Evolutionary conservation across 1,140 invertebrate species (phyloP).

Genomic region (Thalassaphorura encarpata): DNA sequence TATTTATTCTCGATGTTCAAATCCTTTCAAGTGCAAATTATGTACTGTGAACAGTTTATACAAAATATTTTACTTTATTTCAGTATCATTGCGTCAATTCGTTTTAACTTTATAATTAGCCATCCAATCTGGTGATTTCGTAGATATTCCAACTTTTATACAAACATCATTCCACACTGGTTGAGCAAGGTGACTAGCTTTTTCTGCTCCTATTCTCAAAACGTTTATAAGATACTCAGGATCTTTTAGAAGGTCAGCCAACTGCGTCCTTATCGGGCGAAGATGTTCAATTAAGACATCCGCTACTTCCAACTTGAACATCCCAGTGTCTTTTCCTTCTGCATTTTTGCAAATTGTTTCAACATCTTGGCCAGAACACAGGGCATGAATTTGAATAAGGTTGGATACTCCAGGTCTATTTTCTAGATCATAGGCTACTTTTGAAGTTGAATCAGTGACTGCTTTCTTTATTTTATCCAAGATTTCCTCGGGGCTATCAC

Average conservation of each 20-base stretch:
- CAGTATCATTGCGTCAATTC: too few species aligned
- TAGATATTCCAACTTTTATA: constrained; percentile 48
- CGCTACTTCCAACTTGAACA: constrained; percentile 67
- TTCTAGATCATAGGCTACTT: constrained; percentile 67
- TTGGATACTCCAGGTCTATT: constrained; percentile 77
- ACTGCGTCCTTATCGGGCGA: constrained; percentile 56
- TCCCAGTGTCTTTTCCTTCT: constrained; percentile 57
- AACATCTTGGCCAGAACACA: constrained; percentile 54
- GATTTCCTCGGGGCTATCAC: constrained; percentile 67
- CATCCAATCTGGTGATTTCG: too few species aligned
- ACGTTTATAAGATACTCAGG: constrained; percentile 53
- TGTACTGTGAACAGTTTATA: too few species aligned
- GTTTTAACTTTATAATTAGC: too few species aligned
- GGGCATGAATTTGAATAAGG: constrained; percentile 72
- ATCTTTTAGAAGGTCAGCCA: constrained; percentile 49
- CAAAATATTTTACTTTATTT: too few species aligned
- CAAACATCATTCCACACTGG: constrained; percentile 58
- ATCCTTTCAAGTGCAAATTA: neutral
- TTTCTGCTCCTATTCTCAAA: constrained; percentile 56
- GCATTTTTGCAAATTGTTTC: constrained; percentile 54
- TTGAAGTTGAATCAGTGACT: constrained; percentile 78
- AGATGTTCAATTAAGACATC: constrained; percentile 61
- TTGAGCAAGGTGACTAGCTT: constrained; percentile 56
- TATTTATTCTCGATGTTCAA: neutral
- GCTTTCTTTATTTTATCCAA: constrained; percentile 77